Conservation (phyloP, 2,113 vertebrate genomes). For the Phalacrocorax aristotelis region DNA sequence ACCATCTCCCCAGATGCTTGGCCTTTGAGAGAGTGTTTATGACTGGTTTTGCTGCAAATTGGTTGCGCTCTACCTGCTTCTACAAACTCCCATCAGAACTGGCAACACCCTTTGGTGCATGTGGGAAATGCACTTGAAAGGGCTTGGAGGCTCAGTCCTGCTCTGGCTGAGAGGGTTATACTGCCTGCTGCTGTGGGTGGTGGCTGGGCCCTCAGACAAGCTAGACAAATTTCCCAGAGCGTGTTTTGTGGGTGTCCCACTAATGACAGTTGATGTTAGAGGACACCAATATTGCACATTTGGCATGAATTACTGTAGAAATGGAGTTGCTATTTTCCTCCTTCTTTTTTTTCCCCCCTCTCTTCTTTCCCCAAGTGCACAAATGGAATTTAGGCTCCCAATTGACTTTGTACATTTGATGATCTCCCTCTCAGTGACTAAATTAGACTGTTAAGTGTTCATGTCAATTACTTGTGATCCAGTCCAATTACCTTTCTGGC, state of each 20-base stretch:
- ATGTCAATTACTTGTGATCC: constrained; percentile 27
- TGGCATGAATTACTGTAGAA: not conserved
- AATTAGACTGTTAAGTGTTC: constrained; percentile 6
- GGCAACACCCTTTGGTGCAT: constrained; percentile 9
- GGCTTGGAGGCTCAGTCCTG: not conserved
- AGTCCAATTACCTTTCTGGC: not conserved
- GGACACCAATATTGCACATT: not conserved
- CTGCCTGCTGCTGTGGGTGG: not conserved
- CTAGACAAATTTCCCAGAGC: not conserved
- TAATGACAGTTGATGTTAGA: constrained; percentile 18
- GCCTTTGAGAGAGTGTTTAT: not conserved
- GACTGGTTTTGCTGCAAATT: not conserved
- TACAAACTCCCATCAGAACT: not conserved
- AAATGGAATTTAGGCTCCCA: not conserved
- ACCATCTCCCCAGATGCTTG: not conserved
- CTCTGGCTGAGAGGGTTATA: not conserved
- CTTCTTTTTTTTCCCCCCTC: not conserved
- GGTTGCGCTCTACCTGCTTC: constrained; percentile 14
- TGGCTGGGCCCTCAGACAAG: not conserved
- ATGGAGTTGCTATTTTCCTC: not conserved
- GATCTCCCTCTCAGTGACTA: constrained; percentile 26
- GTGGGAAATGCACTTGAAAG: constrained; percentile 24
- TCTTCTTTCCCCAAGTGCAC: not conserved
- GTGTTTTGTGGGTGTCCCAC: constrained; percentile 10
- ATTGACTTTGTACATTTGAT: not conserved